These are phyloP conservation scores for Andrena praecox DNA, from an alignment of 2,888 invertebrate genomes.

Conservation along the genomic window DNA sequence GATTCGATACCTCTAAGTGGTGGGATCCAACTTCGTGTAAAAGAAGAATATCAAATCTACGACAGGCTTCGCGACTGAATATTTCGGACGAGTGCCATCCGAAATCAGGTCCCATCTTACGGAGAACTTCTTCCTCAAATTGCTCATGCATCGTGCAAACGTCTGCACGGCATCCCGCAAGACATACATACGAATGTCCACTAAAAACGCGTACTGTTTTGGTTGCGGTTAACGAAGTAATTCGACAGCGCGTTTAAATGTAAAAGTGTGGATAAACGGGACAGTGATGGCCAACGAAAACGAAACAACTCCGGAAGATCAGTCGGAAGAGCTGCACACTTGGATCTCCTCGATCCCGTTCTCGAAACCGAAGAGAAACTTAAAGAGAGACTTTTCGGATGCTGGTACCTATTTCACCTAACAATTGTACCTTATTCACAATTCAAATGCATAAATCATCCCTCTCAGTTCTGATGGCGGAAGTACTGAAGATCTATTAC, in stretches of 20 bases:
- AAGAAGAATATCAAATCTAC: constrained; percentile 43
- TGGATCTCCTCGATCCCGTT: constrained; percentile 86
- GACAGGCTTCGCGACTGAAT: constrained; percentile 8
- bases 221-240: background rate
- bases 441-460: constrained; percentile 4
- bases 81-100: constrained; percentile 13
- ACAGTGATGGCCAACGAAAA: constrained; percentile 35
- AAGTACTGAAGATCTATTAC: constrained; percentile 89
- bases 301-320: constrained; percentile 27
- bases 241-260: background rate
- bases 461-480: constrained; percentile 88
- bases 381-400: constrained; percentile 91
- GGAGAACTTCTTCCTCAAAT: constrained; percentile 14
- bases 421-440: background rate
- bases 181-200: constrained; percentile 26
- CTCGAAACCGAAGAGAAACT: constrained; percentile 88
- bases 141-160: constrained; percentile 11
- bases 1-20: background rate
- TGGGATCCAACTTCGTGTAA: constrained; percentile 19
- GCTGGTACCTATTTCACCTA: constrained; percentile 85
- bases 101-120: background rate
- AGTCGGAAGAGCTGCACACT: constrained; percentile 84
- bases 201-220: background rate
- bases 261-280: background rate
- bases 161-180: background rate